These are phyloP conservation scores for Nycticebus coucang DNA, from an alignment of 2,113 vertebrate genomes.

Conservation along the genomic window DNA sequence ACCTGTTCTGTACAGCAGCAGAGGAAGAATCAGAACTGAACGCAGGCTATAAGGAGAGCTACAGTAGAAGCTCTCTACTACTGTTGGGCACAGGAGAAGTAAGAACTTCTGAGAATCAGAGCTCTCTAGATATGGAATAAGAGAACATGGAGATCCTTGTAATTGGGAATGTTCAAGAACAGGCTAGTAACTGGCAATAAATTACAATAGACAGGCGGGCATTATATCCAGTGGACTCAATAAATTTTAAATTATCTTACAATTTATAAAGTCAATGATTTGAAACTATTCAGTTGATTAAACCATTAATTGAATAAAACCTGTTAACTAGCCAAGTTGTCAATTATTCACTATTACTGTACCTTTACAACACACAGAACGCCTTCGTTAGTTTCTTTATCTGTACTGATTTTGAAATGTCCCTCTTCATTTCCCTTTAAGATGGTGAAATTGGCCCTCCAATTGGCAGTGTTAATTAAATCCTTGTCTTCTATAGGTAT, in stretches of 20 bases:
- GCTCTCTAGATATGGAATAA: background rate
- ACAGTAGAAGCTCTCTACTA: background rate
- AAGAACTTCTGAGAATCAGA: background rate
- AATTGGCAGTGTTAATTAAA: constrained; percentile 85
- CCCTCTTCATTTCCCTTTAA: constrained; percentile 90
- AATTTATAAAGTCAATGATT: background rate
- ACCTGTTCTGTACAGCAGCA: background rate
- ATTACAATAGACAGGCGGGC: background rate
- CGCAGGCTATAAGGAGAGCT: background rate
- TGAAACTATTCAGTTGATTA: background rate
- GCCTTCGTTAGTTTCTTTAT: constrained; percentile 91
- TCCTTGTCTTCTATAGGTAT: constrained; percentile 91
- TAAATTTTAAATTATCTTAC: background rate
- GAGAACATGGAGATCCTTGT: background rate
- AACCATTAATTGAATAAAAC: background rate
- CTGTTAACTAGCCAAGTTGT: background rate
- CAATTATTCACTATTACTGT: constrained; percentile 44
- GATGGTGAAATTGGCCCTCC: constrained; percentile 89
- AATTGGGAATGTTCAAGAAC: background rate
- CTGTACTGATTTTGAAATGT: constrained; percentile 90
- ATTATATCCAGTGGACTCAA: background rate
- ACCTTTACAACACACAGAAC: constrained; percentile 91
- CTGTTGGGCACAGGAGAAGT: background rate
- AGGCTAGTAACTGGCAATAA: background rate
- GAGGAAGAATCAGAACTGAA: background rate